Evolutionary conservation across 2,797 vertebrate species (phyloP), one percentile per base, ranked within the genome.

Genomic region (Hyperoplus immaculatus): DNA sequence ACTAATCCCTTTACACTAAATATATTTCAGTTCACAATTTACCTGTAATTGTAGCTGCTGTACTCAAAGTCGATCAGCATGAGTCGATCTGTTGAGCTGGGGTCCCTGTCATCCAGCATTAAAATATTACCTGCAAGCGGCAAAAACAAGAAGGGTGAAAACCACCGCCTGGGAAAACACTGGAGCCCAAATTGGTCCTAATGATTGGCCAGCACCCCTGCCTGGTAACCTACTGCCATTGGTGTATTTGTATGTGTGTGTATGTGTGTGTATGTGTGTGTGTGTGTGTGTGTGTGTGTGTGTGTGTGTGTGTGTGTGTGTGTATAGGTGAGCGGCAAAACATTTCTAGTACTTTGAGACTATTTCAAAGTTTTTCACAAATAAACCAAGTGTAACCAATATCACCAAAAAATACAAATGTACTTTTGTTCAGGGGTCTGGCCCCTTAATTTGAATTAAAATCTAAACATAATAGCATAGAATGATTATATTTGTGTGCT

Each of bases 1-100:
- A 21, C 6, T 5, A 4, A 12, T 41, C 9, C 1, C 4, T 62
- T 54, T 6, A 50, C 18, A 45, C 1, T 0, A 45, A 39, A 49
- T 61, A 5, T 51, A 15, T 11, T 3, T 61, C 8, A 59, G 59
- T 6, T 18, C 2, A 60, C 2, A 4, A 5, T 41, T 82, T 84
- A 98, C 97, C 97, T 96, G 94, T 98, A 98, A 91, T 99, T 99
- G 82, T 99, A 99, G 88, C 98, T 98, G 95, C 98, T 99, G 94
- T 99, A 99, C 81, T 99, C 98, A 61, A 99, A 99, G 91, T 99
- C 98, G 3, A 99, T 98, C 49, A 99, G 94, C 98, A 99, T 99
- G 41, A 99, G 95, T 57, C 63, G 92, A 4, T 95, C 95, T 39
- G 93, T 89, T 0, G 93, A 88, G 18, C 77, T 74, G 4, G 60